Conservation (phyloP, 1,140 invertebrate species). For the Philopotamus ludificatus region DNA sequence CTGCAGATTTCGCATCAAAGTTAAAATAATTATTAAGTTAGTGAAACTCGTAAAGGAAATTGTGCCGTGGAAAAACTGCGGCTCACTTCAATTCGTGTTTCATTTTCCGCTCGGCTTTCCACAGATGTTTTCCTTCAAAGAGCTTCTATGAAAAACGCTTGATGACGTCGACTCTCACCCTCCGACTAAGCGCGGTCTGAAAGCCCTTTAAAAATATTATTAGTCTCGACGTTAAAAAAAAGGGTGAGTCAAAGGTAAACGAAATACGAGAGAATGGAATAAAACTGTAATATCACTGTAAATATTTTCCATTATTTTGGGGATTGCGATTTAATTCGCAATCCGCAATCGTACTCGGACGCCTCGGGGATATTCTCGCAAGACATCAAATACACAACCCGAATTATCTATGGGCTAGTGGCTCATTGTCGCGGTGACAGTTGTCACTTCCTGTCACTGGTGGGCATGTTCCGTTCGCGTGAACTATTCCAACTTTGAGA, state of each 20-base stretch:
- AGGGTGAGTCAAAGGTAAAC: no score
- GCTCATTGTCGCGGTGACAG: background rate
- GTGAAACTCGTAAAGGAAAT: slow-evolving; percentile 2
- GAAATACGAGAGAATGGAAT: background rate
- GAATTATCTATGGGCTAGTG: background rate
- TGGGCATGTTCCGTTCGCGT: background rate
- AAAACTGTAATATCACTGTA: background rate
- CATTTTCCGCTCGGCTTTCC: slow-evolving; percentile 19
- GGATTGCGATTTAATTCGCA: background rate
- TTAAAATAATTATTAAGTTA: background rate
- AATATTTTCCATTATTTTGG: background rate
- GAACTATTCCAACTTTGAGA: background rate
- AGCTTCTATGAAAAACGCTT: background rate
- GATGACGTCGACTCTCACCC: slow-evolving; percentile 7
- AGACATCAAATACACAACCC: background rate
- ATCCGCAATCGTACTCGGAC: background rate
- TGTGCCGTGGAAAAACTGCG: background rate
- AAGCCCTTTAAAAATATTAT: slow-evolving; percentile 12
- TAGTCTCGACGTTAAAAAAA: slow-evolving; percentile 3
- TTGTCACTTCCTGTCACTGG: slow-evolving; percentile 6
- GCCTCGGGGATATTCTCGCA: background rate
- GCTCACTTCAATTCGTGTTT: slow-evolving; percentile 14
- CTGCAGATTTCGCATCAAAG: no score
- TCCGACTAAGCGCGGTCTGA: background rate
- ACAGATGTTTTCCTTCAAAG: slow-evolving; percentile 3